phyloP scores from a whole-genome alignment of 2,113 vertebrate genomes.

The Gnathonemus longibarbis region DNA sequence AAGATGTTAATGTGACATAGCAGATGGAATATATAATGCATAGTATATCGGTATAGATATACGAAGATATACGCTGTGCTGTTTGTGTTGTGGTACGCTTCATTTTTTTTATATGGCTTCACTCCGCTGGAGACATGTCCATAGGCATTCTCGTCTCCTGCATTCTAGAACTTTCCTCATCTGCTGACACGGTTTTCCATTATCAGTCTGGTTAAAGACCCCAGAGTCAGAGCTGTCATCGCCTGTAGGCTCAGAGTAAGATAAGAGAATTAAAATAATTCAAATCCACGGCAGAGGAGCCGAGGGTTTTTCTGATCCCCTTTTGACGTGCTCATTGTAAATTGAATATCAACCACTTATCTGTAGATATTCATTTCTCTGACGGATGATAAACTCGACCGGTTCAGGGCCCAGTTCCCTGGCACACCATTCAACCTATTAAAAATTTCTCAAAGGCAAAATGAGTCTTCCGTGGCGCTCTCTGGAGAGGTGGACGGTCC shows the following conservation, averaged over 20 bases:
- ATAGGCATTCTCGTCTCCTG: background rate
- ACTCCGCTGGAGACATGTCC: background rate
- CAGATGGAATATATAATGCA: background rate
- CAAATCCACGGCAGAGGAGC: background rate
- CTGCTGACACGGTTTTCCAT: background rate
- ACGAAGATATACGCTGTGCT: background rate
- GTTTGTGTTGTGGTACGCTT: background rate
- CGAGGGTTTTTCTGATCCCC: background rate
- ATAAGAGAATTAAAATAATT: conserved; percentile 8
- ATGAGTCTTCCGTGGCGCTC: background rate
- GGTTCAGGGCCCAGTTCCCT: background rate
- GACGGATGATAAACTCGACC: background rate
- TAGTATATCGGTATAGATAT: background rate
- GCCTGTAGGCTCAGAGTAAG: background rate
- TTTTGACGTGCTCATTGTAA: background rate
- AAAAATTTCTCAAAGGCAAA: background rate
- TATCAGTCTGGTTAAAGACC: background rate
- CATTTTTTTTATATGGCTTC: background rate
- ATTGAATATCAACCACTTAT: background rate
- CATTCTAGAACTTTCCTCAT: background rate
- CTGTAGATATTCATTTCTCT: background rate
- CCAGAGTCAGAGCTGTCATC: background rate
- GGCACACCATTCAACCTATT: background rate
- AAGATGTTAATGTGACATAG: background rate
- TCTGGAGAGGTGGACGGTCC: background rate